These are phyloP conservation scores for Dinomys branickii DNA, from an alignment of 2,113 vertebrate genomes.

Conservation along the genomic window DNA sequence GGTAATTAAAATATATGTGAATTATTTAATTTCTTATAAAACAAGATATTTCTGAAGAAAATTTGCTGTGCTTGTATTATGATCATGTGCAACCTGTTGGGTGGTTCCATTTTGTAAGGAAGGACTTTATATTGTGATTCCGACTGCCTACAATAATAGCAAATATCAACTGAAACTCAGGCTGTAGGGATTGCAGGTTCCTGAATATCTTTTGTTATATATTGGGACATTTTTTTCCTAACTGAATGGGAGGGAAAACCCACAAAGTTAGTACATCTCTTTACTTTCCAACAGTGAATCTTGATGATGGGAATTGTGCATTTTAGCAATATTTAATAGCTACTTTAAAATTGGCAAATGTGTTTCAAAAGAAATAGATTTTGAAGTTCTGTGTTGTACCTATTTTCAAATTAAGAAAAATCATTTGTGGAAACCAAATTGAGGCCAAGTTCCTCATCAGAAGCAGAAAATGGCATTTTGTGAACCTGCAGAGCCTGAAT, in stretches of 20 bases:
- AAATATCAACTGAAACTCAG: background rate
- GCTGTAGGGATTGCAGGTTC: background rate
- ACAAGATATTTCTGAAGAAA: conserved; percentile 34
- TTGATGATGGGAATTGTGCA: background rate
- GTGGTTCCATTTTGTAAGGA: background rate
- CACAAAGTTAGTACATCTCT: background rate
- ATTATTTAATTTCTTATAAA: background rate
- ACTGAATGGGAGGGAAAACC: background rate
- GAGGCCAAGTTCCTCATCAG: conserved; percentile 47
- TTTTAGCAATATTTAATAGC: conserved; percentile 36
- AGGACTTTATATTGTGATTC: background rate
- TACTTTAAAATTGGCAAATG: background rate
- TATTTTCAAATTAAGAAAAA: conserved; percentile 22
- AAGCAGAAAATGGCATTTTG: conserved; percentile 31
- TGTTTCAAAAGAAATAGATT: conserved; percentile 42
- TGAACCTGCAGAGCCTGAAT: background rate
- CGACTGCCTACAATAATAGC: background rate
- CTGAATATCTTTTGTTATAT: background rate
- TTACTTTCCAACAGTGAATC: conserved; percentile 11
- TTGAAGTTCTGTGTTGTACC: background rate
- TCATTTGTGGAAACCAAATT: conserved; percentile 41
- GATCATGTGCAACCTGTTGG: background rate
- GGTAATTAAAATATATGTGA: background rate
- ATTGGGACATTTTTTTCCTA: background rate
- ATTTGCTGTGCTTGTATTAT: background rate